Evolutionary conservation across 2,113 vertebrate genomes (phyloP).

Genomic region (Ceuthmochares aereus): DNA sequence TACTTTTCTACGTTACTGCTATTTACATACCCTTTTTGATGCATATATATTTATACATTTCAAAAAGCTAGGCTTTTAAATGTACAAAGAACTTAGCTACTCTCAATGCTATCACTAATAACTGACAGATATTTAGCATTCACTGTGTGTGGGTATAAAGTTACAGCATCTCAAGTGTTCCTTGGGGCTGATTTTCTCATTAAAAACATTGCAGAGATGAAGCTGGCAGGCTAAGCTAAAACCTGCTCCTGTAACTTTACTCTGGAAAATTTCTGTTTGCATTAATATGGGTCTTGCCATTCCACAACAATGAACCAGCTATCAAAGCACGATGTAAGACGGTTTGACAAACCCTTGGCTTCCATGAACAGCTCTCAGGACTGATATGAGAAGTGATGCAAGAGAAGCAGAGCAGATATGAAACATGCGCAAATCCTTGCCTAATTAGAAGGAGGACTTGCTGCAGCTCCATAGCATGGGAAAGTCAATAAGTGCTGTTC

Average conservation of each 20-base stretch:
- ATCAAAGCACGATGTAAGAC: not conserved
- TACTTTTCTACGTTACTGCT: not conserved
- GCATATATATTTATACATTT: not conserved
- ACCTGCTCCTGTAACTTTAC: not conserved
- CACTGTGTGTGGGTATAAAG: not conserved
- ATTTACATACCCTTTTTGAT: not conserved
- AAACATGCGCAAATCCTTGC: not conserved
- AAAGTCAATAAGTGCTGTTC: not conserved
- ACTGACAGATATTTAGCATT: not conserved
- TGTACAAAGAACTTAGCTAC: not conserved
- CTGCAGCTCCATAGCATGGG: not conserved
- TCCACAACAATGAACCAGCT: not conserved
- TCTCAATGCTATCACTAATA: accelerated
- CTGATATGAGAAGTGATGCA: not conserved
- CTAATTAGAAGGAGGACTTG: not conserved
- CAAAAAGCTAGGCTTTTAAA: not conserved
- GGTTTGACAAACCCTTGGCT: not conserved
- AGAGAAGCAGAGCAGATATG: not conserved
- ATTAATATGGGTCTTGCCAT: not conserved
- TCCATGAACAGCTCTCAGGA: not conserved
- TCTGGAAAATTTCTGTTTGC: not conserved
- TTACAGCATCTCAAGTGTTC: not conserved
- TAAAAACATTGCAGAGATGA: not conserved
- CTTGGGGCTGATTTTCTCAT: not conserved
- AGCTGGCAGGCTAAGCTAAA: not conserved